Base-by-base conservation (phyloP, 2,797 vertebrate genomes). In the Crax fasciolata region DNA sequence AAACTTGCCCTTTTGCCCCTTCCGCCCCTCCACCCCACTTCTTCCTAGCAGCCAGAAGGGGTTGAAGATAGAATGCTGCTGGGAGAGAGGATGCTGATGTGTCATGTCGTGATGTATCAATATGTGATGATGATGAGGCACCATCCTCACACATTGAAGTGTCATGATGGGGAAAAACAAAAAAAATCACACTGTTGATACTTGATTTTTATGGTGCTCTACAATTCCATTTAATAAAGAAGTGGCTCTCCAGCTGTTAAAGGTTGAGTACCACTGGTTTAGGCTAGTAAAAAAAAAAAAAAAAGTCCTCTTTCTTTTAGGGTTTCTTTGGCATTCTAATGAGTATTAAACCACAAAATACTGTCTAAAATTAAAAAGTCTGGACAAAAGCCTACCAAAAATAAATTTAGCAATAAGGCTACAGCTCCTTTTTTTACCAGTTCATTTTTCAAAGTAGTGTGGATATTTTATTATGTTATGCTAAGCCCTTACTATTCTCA, bases 241-340 rank as follows among this genome's bases (percentile, higher is more conserved):
- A 97, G 97, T 97, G 97, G 97, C 97, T 97, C 97, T 97, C 97
- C 96, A 97, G 97, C 97, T 97, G 97, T 97, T 97, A 97, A 97
- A 97, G 97, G 97, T 97, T 97, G 97, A 97, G 97, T 97, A 97
- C 97, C 97, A 97, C 97, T 97, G 97, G 97, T 97, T 97, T 97
- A 97, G 94, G 94, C 97, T 97, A 95, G 93, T 95, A 84, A 93
- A 94, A 92, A 54, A 87, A 77, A 73, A 73, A 63, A 63, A 80
- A 74, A 73, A 74, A 72, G 62, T 96, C 23, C 48, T 89, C 41
- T 86, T 88, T 84, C 71, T 95, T 94, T 90, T 66, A 93, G 90
- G 90, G 78, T 96, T 91, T 97, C 77, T 94, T 93, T 90, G 83
- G 57, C 83, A 35, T 72, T 84, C 54, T 35, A 78, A 52, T 83